These are phyloP conservation scores for Ictalurus punctatus DNA, from an alignment of 2,113 vertebrate species.

Conservation along the genomic window DNA sequence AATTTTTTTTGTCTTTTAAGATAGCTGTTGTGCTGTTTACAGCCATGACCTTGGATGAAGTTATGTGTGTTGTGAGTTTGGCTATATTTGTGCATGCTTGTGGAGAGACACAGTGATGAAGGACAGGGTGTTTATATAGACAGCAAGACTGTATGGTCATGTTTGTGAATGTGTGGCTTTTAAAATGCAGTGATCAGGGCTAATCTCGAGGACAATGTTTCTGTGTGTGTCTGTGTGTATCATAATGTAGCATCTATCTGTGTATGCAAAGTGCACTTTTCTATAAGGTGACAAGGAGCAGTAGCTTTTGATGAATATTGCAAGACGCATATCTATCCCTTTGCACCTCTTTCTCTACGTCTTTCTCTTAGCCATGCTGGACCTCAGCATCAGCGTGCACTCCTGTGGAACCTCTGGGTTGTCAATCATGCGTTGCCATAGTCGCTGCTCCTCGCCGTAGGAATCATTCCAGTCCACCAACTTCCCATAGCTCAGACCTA, in stretches of 20 bases:
- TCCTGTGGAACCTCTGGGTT: constrained; percentile 86
- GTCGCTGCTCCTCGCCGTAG: constrained; percentile 84
- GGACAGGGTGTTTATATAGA: neutral
- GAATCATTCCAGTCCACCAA: constrained; percentile 96
- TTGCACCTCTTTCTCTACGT: constrained; percentile 55
- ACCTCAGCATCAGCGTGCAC: constrained; percentile 88
- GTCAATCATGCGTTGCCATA: constrained; percentile 93
- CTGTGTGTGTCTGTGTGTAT: constrained; percentile 20
- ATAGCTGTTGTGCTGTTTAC: neutral
- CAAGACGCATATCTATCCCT: constrained; percentile 14
- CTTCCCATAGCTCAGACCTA: constrained; percentile 88
- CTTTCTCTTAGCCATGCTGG: constrained; percentile 85
- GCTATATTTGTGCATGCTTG: constrained; percentile 23
- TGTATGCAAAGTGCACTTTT: constrained; percentile 39
- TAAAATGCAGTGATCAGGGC: neutral
- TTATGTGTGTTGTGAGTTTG: neutral
- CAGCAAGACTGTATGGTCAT: constrained; percentile 5
- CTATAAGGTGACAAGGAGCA: constrained; percentile 33
- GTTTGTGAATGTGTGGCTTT: neutral
- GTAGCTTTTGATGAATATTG: constrained; percentile 43
- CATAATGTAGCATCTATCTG: neutral
- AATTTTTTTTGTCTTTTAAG: neutral
- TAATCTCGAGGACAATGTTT: constrained; percentile 2
- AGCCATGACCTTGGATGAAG: neutral
- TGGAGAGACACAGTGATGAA: neutral